Percentiles rank a stretch among this genome's conserved stretches.
These are phyloP conservation scores for Desmophyllum pertusum DNA, from an alignment of 92 coral and sea anemone genomes.

Conservation along the genomic window DNA sequence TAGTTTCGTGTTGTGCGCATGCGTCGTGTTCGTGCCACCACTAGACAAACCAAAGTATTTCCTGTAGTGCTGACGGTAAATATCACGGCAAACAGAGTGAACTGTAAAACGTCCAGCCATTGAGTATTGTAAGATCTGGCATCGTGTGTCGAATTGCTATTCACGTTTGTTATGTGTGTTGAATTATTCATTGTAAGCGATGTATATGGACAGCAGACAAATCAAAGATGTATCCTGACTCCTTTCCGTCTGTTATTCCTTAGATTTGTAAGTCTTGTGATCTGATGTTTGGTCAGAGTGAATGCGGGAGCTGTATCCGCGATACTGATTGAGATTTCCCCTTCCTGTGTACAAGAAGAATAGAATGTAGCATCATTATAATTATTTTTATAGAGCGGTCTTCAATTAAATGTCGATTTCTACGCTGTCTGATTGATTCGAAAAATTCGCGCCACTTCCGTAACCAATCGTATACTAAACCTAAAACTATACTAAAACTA, in stretches of 20 bases:
- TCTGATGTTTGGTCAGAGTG: neutral
- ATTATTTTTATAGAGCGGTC: too few relatives aligned
- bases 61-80: conserved; percentile 76
- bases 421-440: too few relatives aligned
- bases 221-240: neutral
- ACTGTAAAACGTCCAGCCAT: conserved; percentile 40
- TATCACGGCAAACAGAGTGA: conserved; percentile 52
- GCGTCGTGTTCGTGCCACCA: conserved; percentile 70
- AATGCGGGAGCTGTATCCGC: neutral
- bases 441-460: too few relatives aligned
- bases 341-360: too few relatives aligned
- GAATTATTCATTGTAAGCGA: conserved; percentile 4
- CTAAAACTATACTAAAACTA: too few relatives aligned
- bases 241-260: neutral
- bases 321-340: neutral
- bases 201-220: neutral
- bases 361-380: too few relatives aligned
- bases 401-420: too few relatives aligned
- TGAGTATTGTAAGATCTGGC: neutral
- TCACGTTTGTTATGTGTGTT: neutral
- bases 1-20: conserved; percentile 87
- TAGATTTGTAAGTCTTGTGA: neutral
- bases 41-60: conserved; percentile 79
- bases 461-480: too few relatives aligned
- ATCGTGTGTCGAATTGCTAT: neutral